Evolutionary conservation across 1,140 invertebrate genomes (phyloP).

Genomic region (Calosoma granatense): DNA sequence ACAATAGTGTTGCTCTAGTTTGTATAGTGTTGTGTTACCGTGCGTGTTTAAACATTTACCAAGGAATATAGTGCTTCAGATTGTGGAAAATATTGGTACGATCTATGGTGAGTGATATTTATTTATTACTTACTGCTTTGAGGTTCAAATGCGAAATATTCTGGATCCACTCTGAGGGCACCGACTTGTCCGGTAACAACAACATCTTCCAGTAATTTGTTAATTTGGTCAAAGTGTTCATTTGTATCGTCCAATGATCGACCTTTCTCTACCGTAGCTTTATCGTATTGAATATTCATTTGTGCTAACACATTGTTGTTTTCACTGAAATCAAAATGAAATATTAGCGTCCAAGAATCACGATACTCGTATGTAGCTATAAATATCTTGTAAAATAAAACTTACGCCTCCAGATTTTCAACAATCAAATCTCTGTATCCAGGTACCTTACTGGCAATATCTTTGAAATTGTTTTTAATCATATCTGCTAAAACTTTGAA

Average conservation of each 20-base stretch:
- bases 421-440: conserved; percentile 62
- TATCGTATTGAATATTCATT: conserved; percentile 56
- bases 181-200: conserved; percentile 62
- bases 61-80: no score
- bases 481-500: conserved; percentile 62
- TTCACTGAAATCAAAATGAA: conserved; percentile 32
- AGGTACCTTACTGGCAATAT: conserved; percentile 50
- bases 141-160: conserved; percentile 58
- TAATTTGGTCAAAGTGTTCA: conserved; percentile 37
- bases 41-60: no score
- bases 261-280: conserved; percentile 47
- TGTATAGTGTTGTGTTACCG: no score
- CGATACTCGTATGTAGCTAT: not conserved
- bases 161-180: conserved; percentile 64
- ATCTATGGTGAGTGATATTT: no score
- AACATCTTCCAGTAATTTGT: conserved; percentile 53
- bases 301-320: conserved; percentile 50
- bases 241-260: conserved; percentile 37
- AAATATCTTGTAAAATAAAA: conserved; percentile 18
- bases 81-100: no score
- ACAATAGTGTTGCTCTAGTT: no score
- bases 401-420: conserved; percentile 61
- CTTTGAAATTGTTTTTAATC: conserved; percentile 52
- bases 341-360: not conserved
- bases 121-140: conserved; percentile 43